These are phyloP conservation scores for Stomatorhinus ivindoensis DNA, from an alignment of 2,113 vertebrate genomes.

Conservation along the genomic window DNA sequence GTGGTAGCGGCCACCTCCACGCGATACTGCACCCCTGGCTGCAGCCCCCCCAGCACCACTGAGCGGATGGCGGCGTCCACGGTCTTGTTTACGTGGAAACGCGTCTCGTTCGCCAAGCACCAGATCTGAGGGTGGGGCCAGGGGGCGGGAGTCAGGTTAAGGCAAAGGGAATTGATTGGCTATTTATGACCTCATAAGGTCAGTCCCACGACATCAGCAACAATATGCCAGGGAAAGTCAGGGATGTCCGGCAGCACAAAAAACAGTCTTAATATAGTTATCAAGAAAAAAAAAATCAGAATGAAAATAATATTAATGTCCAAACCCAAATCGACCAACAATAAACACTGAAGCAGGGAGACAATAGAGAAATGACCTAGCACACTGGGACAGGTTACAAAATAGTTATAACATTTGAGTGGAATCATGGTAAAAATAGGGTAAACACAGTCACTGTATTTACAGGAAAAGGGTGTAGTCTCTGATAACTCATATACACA, in stretches of 20 bases:
- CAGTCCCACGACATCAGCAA: background rate
- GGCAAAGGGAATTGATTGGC: background rate
- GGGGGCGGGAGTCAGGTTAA: background rate
- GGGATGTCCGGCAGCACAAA: background rate
- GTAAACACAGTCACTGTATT: background rate
- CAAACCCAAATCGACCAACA: background rate
- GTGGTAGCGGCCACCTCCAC: conserved; percentile 90
- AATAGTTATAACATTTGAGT: background rate
- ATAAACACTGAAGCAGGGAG: background rate
- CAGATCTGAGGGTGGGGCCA: conserved; percentile 69
- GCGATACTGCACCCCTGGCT: conserved; percentile 79
- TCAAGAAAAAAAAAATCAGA: background rate
- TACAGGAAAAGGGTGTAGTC: background rate
- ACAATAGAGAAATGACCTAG: background rate
- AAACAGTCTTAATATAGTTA: background rate
- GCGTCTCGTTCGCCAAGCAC: conserved; percentile 88
- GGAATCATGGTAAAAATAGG: background rate
- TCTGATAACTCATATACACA: background rate
- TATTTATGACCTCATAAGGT: background rate
- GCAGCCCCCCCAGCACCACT: conserved; percentile 81
- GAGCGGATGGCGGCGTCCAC: conserved; percentile 86
- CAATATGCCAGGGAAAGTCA: background rate
- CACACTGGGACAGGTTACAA: background rate
- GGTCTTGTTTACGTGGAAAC: conserved; percentile 89
- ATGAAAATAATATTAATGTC: background rate